A percentile compares a stretch with the other conserved stretches of the same genome.
Conservation (phyloP, 2,888 invertebrate species). For the Torymus tubicola region DNA sequence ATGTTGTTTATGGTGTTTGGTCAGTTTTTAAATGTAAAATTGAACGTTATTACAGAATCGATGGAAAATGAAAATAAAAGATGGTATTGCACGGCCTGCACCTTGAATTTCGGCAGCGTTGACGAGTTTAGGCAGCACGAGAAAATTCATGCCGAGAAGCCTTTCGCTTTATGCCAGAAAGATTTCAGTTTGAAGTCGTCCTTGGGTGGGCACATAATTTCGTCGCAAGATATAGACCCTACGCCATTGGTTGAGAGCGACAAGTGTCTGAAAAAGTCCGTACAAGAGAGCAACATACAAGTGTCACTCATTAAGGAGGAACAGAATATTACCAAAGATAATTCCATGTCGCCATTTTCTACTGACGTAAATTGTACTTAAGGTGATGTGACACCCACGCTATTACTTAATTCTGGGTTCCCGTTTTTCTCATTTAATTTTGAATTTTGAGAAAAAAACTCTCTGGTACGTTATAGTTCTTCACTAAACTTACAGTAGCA, state of each 20-base stretch:
- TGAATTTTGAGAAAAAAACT: no score
- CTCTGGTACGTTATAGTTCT: no score
- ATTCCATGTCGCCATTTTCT: slow-evolving; percentile 62
- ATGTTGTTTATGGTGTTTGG: slow-evolving; percentile 3
- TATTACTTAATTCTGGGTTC: no score
- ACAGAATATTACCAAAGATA: slow-evolving; percentile 69
- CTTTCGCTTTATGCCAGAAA: slow-evolving; percentile 78
- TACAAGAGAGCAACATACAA: slow-evolving; percentile 59
- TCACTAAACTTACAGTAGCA: no score
- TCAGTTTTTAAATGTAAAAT: background rate
- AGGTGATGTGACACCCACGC: no score
- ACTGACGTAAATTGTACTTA: slow-evolving; percentile 58
- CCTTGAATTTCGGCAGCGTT: slow-evolving; percentile 68
- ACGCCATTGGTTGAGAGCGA: slow-evolving; percentile 72
- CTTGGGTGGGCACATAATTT: slow-evolving; percentile 78
- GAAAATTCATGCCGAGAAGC: slow-evolving; percentile 69
- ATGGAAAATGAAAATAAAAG: slow-evolving; percentile 63
- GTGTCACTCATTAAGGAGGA: slow-evolving; percentile 68
- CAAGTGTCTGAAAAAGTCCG: slow-evolving; percentile 68
- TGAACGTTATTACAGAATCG: slow-evolving; percentile 7
- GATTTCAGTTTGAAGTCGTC: slow-evolving; percentile 76
- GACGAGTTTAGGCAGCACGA: slow-evolving; percentile 72
- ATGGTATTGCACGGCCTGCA: slow-evolving; percentile 73
- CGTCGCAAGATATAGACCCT: slow-evolving; percentile 78
- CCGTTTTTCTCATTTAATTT: no score